Conservation (phyloP, 2,888 invertebrate genomes). For the Drosophila maculinotata region DNA sequence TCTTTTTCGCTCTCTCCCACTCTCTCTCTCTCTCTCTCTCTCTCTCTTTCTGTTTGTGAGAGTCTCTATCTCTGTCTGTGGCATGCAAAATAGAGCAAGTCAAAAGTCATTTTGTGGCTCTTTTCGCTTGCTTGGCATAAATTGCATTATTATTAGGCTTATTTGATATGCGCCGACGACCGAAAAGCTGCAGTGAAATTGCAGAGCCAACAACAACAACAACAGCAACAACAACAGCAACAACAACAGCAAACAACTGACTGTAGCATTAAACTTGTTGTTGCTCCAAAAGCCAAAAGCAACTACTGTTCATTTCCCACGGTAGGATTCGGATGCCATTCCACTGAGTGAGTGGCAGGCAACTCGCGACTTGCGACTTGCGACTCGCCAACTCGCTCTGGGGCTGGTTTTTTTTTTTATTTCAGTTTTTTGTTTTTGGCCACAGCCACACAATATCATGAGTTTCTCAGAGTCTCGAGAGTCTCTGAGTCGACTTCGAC, state of each 20-base stretch:
- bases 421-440: slow-evolving; percentile 4
- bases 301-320: slow-evolving; percentile 85
- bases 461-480: slow-evolving; percentile 10
- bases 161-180: slow-evolving; percentile 76
- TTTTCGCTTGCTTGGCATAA: slow-evolving; percentile 72
- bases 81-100: slow-evolving; percentile 59
- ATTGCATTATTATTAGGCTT: slow-evolving; percentile 79
- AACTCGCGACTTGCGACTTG: slow-evolving; percentile 45
- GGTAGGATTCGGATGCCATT: slow-evolving; percentile 82
- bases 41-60: background rate
- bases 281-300: slow-evolving; percentile 70
- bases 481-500: slow-evolving; percentile 12
- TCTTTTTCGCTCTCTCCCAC: background rate
- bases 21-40: background rate
- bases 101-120: slow-evolving; percentile 63
- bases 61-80: slow-evolving; percentile 2
- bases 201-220: slow-evolving; percentile 60
- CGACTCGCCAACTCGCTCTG: slow-evolving; percentile 39
- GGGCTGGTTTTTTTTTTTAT: slow-evolving; percentile 21
- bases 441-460: slow-evolving; percentile 3
- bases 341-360: slow-evolving; percentile 74
- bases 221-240: slow-evolving; percentile 35
- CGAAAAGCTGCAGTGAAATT: slow-evolving; percentile 75
- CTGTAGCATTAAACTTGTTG: slow-evolving; percentile 68
- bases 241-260: slow-evolving; percentile 45